phyloP scores from a whole-genome alignment of 2,113 vertebrate species.

The Penelope pileata region DNA sequence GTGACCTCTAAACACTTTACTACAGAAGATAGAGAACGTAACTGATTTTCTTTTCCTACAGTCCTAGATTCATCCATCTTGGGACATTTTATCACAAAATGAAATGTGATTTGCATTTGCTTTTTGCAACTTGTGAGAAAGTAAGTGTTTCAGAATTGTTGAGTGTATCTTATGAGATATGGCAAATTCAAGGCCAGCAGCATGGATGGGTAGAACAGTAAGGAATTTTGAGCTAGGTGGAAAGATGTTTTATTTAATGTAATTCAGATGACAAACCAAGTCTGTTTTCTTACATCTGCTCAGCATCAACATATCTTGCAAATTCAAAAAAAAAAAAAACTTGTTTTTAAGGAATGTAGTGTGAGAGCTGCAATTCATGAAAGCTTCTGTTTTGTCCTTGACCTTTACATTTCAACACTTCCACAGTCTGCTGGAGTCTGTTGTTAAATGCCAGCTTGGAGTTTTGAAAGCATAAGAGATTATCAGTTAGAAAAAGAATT shows the following conservation, averaged over 20 bases:
- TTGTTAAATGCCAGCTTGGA: constrained; percentile 38
- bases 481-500: background rate
- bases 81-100: background rate
- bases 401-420: constrained; percentile 37
- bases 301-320: background rate
- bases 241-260: background rate
- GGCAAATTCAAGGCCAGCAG: background rate
- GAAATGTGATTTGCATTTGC: background rate
- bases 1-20: background rate
- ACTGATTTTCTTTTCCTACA: background rate
- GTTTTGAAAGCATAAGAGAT: background rate
- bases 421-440: background rate
- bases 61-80: background rate
- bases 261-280: background rate
- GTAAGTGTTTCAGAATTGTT: background rate
- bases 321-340: background rate
- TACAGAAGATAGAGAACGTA: background rate
- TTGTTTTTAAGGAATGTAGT: background rate
- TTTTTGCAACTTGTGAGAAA: background rate
- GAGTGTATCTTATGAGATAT: rapidly evolving
- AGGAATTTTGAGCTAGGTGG: background rate
- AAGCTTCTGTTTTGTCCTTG: constrained; percentile 7
- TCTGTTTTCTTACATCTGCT: background rate
- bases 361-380: background rate
- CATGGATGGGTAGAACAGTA: background rate